Evolutionary conservation across 23 tunicate genomes (phyloP).

Genomic region (Phallusia fumigata): DNA sequence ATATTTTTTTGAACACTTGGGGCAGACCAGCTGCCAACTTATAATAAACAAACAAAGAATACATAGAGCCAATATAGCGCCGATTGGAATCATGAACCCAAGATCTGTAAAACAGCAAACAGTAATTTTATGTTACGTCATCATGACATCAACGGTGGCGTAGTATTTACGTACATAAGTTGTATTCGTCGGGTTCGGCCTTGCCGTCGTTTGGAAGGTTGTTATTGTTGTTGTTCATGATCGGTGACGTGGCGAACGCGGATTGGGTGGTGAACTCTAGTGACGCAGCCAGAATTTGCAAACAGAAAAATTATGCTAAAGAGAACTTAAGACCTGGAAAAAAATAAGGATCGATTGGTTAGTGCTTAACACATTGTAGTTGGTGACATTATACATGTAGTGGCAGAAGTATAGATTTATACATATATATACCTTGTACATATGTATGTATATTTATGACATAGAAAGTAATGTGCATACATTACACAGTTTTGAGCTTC

Average conservation of each 20-base stretch:
- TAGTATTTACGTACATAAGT: conserved; percentile 55
- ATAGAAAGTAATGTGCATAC: too few relatives aligned
- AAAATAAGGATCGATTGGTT: too few relatives aligned
- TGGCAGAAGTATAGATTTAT: too few relatives aligned
- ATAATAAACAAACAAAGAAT: conserved; percentile 75
- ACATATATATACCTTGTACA: too few relatives aligned
- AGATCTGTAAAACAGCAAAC: conserved; percentile 37
- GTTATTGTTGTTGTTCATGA: neutral
- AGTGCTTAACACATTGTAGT: too few relatives aligned
- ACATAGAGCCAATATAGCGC: conserved; percentile 79
- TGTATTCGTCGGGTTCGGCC: conserved; percentile 84
- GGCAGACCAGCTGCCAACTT: conserved; percentile 93
- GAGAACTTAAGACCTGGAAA: neutral
- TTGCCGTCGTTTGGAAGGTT: neutral
- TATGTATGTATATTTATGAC: too few relatives aligned
- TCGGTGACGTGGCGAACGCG: neutral
- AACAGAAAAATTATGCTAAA: neutral
- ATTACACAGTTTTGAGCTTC: too few relatives aligned
- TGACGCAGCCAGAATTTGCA: neutral
- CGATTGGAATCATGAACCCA: conserved; percentile 93
- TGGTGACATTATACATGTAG: too few relatives aligned
- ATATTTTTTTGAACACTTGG: conserved; percentile 74
- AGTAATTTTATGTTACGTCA: neutral
- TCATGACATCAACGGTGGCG: neutral
- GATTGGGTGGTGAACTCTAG: neutral